A percentile compares a stretch with the other conserved stretches of the same genome.
Conservation (phyloP, 2,797 vertebrate genomes). For the Lepus oiostolus region DNA sequence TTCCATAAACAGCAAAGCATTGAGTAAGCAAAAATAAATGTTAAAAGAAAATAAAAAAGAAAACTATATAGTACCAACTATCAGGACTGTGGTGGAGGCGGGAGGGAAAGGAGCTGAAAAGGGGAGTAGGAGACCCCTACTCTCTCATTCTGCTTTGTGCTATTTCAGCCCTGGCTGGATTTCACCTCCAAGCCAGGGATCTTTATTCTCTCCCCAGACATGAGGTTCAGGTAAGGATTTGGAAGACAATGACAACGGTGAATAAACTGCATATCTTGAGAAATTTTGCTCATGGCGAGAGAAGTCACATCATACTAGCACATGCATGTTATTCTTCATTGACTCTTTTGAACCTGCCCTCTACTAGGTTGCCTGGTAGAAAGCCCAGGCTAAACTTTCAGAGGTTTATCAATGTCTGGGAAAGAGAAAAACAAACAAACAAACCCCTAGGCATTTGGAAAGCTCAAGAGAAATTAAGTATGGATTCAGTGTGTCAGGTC, state of each 20-base stretch:
- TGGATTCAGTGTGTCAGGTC: background rate
- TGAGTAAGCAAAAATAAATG: background rate
- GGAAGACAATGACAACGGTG: background rate
- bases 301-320: background rate
- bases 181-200: background rate
- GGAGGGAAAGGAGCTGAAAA: background rate
- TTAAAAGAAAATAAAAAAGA: background rate
- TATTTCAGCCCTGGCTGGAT: background rate
- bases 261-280: background rate
- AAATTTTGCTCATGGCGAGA: background rate
- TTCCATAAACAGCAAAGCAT: slow-evolving; percentile 40
- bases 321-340: background rate
- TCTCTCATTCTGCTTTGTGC: background rate
- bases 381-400: background rate
- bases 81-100: background rate
- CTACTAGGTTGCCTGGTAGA: background rate
- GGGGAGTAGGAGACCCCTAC: background rate
- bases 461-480: background rate
- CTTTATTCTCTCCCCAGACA: background rate
- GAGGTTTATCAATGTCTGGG: background rate
- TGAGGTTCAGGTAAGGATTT: background rate
- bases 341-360: background rate
- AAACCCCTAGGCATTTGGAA: background rate
- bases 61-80: background rate
- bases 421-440: background rate